Base-by-base conservation (phyloP, 2,888 invertebrate species). In the Athetis lepigone region DNA sequence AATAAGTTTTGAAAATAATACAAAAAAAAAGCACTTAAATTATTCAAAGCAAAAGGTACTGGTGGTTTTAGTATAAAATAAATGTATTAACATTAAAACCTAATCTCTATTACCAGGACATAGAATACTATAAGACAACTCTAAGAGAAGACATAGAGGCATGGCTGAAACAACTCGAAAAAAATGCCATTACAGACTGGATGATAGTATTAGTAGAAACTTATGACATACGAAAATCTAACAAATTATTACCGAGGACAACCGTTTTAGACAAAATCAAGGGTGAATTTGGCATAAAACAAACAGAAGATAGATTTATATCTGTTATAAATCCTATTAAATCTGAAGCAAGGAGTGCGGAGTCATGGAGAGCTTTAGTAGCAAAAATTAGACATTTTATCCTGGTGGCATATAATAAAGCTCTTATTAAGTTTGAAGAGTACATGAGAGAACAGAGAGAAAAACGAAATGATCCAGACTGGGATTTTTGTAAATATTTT, bases 401-500 rank as follows among this genome's bases (percentile, higher is more conserved):
- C 82, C 95, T 99, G 18, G 96, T 97, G 43, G 98, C 98, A 2
- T 99, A 98, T 88, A 98, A 98, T 84, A 97, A 97, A 78, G 97
- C 98, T 25, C 96, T 99, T 29, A 96, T 97, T 47, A 97, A 97
- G 83, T 98, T 98, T 89, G 98, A 99, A 90, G 98, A 99, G 85
- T 96, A 98, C 76, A 98, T 99, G 94, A 95, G 99, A 77, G 97
- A 97, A 63, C 97, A 98, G 84, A 96, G 99, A 64, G 99, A 99
- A 88, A 97, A 97, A 84, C 95, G 99, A 58, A 99, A 98, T 90
- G 98, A 98, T 85, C 96, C 96, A 0, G 98, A 97, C 27, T 99
- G 99, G 99, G 98, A 98, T 90, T 99, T 99, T 94, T 98, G 98
- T 89, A 97, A 97, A 89, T 99, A 99, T 94, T 99, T 99, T 95